Evolutionary conservation across 1,140 invertebrate genomes (phyloP), one percentile per base, ranked within the genome.

Genomic region (Sarcophaga peregrina): DNA sequence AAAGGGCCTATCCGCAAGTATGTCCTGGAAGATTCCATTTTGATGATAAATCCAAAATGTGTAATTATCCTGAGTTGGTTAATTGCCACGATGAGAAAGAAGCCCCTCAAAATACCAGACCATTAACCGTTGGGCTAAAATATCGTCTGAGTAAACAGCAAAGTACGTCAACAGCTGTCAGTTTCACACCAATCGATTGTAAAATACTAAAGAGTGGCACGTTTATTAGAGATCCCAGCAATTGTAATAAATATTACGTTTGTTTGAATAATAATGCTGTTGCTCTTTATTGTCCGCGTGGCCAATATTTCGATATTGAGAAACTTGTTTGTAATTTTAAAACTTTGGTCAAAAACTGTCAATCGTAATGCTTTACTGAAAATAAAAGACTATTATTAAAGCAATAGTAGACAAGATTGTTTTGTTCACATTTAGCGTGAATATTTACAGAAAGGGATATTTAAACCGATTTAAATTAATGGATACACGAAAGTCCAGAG

Each of bases 251-350:
- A 25, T 82, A 82, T 46, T 82, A 82, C 20, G 68, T 82, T 15
- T 82, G 81, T n/a, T 45, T 82, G 7, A 82, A 82, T 50, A 62
- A 68, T 8, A 52, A 20, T n/a, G 47, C 81, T 3, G 37, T 82
- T 74, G 20, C 37, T 25, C 46, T 50, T 10, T 72, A 73, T 47
- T 82, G 81, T 74, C 47, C 58, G 3, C 81, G 25, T 37, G 81
- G 81, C 11, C 62, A 82, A 52, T 82, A 68, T 45, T 82, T 82
- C 11, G 81, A 82, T 68, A 82, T 50, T n/a, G 47, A 82, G 46
- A 15, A 11, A 8, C 37, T 52, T 37, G 81, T 74, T n/a, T 82
- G 81, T 74, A 82, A 82, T 47, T 82, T 52, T 45, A 82, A 74
- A 15, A 45, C n/a, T 17, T 74, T 50, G 3, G 81, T 82, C n/a